Evolutionary conservation across 2,888 invertebrate genomes (phyloP).

Genomic region (Cheilosia variabilis): DNA sequence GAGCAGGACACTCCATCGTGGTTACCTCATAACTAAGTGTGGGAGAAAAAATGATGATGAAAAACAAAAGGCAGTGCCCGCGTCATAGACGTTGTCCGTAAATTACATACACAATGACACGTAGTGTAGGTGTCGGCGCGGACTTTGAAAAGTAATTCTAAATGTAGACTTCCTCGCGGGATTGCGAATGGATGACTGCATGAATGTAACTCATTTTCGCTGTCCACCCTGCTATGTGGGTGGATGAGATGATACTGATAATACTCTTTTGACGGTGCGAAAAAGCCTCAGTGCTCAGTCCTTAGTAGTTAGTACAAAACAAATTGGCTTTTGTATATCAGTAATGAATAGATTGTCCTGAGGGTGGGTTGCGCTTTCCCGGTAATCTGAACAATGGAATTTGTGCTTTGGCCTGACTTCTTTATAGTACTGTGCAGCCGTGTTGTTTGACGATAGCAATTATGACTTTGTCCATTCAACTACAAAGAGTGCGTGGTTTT

Average conservation of each 20-base stretch:
- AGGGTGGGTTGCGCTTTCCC: slow-evolving; percentile 41
- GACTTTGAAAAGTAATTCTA: slow-evolving; percentile 26
- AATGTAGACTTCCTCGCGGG: slow-evolving; percentile 39
- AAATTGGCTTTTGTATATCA: slow-evolving; percentile 44
- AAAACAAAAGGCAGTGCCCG: no score
- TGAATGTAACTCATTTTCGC: slow-evolving; percentile 22
- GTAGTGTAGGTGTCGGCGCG: not conserved
- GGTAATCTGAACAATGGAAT: slow-evolving; percentile 22
- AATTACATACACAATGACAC: slow-evolving; percentile 42
- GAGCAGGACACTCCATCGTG: not conserved
- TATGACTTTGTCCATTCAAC: slow-evolving; percentile 4
- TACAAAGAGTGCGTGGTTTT: slow-evolving; percentile 24
- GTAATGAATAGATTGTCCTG: slow-evolving; percentile 51
- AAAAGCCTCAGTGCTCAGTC: slow-evolving; percentile 11
- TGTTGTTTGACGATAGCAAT: slow-evolving; percentile 7
- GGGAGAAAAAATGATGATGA: not conserved
- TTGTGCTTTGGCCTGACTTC: not conserved
- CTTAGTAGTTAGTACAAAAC: not conserved
- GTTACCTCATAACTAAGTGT: not conserved
- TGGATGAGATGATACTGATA: slow-evolving; percentile 27
- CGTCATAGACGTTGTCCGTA: slow-evolving; percentile 1
- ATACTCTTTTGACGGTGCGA: slow-evolving; percentile 35
- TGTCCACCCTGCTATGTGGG: slow-evolving; percentile 28
- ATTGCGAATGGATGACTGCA: slow-evolving; percentile 41
- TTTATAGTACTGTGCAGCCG: not conserved